These are phyloP conservation scores for Cheumatopsyche charites DNA, from an alignment of 1,140 invertebrate genomes.

Conservation along the genomic window DNA sequence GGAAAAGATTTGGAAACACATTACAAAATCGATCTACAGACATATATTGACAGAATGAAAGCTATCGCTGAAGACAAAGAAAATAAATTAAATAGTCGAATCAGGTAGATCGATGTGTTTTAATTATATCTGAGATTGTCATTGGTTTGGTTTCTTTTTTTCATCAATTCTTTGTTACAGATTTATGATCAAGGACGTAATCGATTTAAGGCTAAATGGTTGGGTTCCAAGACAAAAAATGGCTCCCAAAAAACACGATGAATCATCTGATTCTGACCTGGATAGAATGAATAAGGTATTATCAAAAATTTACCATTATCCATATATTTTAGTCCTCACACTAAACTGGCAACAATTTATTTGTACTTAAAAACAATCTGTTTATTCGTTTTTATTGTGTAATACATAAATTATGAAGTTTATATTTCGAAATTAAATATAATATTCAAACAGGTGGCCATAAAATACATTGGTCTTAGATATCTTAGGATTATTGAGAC, in stretches of 20 bases:
- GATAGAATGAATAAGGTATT: slow-evolving; percentile 61
- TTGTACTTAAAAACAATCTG: no score
- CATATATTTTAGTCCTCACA: no score
- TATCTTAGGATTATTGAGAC: no score
- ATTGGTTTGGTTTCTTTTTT: neutral
- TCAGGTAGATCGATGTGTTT: slow-evolving; percentile 1
- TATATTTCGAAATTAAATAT: no score
- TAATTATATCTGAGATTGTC: no score
- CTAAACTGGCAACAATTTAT: no score
- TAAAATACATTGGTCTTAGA: no score
- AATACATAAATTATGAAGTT: no score
- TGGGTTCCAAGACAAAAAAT: slow-evolving; percentile 87
- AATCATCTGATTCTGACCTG: slow-evolving; percentile 86
- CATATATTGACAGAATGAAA: slow-evolving; percentile 73
- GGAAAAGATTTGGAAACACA: slow-evolving; percentile 80
- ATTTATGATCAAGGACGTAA: slow-evolving; percentile 96
- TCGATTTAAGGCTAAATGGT: slow-evolving; percentile 81
- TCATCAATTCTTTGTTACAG: slow-evolving; percentile 52
- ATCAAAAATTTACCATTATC: no score
- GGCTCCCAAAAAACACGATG: slow-evolving; percentile 90
- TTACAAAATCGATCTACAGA: slow-evolving; percentile 61
- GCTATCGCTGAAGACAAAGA: slow-evolving; percentile 64
- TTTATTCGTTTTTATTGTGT: no score
- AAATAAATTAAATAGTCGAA: slow-evolving; percentile 73
- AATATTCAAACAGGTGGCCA: no score